Percentiles rank a stretch among this genome's conserved stretches.
Evolutionary conservation across 2,113 vertebrate genomes (phyloP).

Genomic region (Actenoides hombroni): DNA sequence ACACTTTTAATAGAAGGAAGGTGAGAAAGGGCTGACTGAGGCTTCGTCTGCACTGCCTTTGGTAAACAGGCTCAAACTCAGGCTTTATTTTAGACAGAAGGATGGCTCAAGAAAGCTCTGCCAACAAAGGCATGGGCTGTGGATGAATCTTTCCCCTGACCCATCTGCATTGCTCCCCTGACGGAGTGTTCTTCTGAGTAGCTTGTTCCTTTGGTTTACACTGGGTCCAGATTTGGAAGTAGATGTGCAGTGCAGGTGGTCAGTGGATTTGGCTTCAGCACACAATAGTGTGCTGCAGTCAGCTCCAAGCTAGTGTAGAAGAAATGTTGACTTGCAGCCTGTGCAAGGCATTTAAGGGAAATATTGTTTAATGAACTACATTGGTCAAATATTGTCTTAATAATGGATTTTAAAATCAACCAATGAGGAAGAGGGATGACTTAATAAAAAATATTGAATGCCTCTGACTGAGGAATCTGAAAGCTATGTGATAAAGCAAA

Average conservation of each 20-base stretch:
- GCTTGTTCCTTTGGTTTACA: not conserved
- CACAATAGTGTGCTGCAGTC: accelerated
- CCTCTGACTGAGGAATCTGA: not conserved
- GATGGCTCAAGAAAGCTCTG: not conserved
- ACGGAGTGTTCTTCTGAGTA: not conserved
- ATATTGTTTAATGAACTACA: not conserved
- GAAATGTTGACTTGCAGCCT: not conserved
- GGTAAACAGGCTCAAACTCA: not conserved
- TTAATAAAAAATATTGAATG: not conserved
- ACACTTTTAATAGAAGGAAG: not conserved
- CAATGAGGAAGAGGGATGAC: not conserved
- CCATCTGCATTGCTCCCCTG: accelerated
- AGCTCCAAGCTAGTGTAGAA: not conserved
- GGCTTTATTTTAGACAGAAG: not conserved
- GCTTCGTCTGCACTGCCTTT: not conserved
- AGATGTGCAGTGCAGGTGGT: not conserved
- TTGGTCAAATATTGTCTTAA: not conserved
- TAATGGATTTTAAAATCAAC: not conserved
- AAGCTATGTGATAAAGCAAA: not conserved
- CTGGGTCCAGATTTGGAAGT: not conserved
- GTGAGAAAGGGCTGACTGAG: not conserved
- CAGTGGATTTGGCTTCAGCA: not conserved
- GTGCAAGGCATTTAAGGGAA: not conserved
- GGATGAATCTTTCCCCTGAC: not conserved
- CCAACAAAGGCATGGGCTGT: not conserved